Base-by-base conservation (phyloP, 2,797 vertebrate species). In the Myotis myotis region DNA sequence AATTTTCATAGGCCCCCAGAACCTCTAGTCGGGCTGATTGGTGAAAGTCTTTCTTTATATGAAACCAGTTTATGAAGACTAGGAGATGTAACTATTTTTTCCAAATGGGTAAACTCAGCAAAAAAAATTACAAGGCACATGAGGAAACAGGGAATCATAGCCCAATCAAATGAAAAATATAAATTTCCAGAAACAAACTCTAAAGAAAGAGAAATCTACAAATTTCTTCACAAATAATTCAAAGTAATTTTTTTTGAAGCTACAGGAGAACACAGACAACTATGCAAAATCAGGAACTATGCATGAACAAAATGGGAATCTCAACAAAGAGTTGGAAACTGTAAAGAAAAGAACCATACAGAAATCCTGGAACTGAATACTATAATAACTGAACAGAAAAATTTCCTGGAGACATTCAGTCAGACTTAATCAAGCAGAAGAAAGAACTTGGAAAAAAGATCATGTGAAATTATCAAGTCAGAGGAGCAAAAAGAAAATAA, bases 391-490 rank as follows among this genome's bases (percentile, higher is more conserved):
- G 30, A 68, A 70, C 78, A 71, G 30, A 84, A 95, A 88, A 64
- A 47, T 47, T 95, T n/a, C 13, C 79, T 83, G 57, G 75, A 81
- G 5, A 53, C 17, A 30, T 91, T 94, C 66, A 66, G 47, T 12
- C 62, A 87, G 23, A n/a, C 23, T 70, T 71, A 64, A 70, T 53
- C 60, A 94, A 81, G 33, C 60, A 87, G 41, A 87, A 95, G 60
- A 41, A 44, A 10, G 13, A 91, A 83, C 30, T 79, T 76, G 22
- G 79, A 83, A 20, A 51, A 44, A 44, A 55, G 6, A 23, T 53
- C 10, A 68, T 94, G 88, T 84, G 72, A 94, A 84, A 74, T 87
- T 30, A 83, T 74, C 15, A 84, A 71, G 17, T 41, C 71, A 79
- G 13, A 55, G 49, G 53, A 86, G 6, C 17, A 94, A 89, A 94